phyloP scores from a whole-genome alignment of 2,113 vertebrate species.

The Pyrgilauda ruficollis region DNA sequence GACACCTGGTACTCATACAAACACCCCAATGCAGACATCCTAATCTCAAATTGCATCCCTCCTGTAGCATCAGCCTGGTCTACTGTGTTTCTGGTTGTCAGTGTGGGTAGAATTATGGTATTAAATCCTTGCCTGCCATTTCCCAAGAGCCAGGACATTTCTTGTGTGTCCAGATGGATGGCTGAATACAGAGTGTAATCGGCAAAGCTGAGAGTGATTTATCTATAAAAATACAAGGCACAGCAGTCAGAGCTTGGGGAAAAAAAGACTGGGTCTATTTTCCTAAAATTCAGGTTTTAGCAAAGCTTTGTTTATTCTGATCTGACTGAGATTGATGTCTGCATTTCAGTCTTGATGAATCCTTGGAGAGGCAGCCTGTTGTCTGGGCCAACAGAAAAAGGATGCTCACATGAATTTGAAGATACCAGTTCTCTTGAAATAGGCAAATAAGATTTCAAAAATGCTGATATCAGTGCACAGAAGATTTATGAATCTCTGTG shows the following conservation, averaged over 20 bases:
- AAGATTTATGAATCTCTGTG: not conserved
- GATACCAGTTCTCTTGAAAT: not conserved
- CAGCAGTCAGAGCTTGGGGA: not conserved
- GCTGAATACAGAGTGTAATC: not conserved
- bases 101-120: not conserved
- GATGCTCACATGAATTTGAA: not conserved
- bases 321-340: not conserved
- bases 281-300: not conserved
- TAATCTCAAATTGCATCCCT: not conserved
- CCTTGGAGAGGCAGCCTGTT: not conserved
- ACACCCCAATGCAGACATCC: not conserved
- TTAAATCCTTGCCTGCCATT: conserved; percentile 1
- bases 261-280: not conserved
- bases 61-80: not conserved
- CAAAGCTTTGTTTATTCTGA: not conserved
- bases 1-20: not conserved
- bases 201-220: not conserved
- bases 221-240: not conserved
- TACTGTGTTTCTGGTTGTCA: not conserved
- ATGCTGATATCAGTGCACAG: not conserved
- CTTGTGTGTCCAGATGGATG: not conserved
- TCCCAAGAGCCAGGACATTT: not conserved
- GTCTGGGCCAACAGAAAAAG: not conserved
- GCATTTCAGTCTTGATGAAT: not conserved
- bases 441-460: not conserved